Percentiles rank a stretch among this genome's conserved stretches.
These are phyloP conservation scores for Dermochelys coriacea DNA, from an alignment of 2,797 vertebrate genomes.

Conservation along the genomic window DNA sequence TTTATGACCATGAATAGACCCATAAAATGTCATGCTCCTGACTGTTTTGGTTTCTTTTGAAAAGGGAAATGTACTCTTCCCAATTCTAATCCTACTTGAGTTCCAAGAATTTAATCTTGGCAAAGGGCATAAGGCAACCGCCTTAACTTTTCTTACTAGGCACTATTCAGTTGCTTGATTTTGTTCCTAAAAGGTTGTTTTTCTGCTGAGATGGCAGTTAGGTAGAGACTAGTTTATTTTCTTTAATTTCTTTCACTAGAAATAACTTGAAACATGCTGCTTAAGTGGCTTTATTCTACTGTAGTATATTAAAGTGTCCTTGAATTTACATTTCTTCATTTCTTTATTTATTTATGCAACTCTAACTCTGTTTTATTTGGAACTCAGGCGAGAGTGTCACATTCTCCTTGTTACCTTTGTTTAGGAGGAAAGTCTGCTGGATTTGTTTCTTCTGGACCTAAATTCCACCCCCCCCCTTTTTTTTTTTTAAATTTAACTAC, in stretches of 20 bases:
- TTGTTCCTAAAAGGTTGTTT: conserved; percentile 10
- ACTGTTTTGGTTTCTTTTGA: background rate
- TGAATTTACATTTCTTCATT: conserved; percentile 66
- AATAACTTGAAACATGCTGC: conserved; percentile 21
- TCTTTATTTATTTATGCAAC: conserved; percentile 67
- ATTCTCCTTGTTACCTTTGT: conserved; percentile 5
- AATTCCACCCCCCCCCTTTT: background rate
- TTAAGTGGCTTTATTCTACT: conserved; percentile 32
- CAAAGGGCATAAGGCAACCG: background rate
- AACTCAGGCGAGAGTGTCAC: background rate
- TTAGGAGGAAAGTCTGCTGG: background rate
- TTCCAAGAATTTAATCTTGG: background rate
- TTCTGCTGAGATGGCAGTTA: conserved; percentile 32
- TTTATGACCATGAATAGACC: background rate
- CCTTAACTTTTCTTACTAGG: background rate
- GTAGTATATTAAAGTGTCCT: conserved; percentile 34
- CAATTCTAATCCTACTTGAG: background rate
- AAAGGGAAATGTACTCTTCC: background rate
- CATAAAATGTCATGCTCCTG: background rate
- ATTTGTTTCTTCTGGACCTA: conserved; percentile 23
- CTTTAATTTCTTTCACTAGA: conserved; percentile 11
- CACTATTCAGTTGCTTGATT: background rate
- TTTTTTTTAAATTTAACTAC: background rate
- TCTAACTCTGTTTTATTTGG: conserved; percentile 58
- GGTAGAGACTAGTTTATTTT: conserved; percentile 44